These are phyloP conservation scores for Drosophila mojavensis DNA, from an alignment of 1,140 invertebrate genomes.

Conservation along the genomic window DNA sequence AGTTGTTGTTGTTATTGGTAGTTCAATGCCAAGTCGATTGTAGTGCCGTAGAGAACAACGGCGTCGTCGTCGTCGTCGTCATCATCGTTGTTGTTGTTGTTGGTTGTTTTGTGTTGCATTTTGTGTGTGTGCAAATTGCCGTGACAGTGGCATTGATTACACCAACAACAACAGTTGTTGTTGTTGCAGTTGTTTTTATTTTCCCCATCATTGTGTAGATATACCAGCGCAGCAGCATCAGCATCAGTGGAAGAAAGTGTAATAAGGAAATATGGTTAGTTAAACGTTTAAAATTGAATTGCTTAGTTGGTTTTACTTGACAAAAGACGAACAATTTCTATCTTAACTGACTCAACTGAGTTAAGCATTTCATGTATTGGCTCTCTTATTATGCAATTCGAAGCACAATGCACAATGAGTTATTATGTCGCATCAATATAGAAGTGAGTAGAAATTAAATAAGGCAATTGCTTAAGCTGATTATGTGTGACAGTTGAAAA, in stretches of 20 bases:
- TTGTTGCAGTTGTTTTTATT: constrained; percentile 13
- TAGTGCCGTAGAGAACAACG: constrained; percentile 31
- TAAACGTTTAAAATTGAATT: constrained; percentile 79
- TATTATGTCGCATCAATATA: neutral
- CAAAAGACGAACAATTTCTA: constrained; percentile 32
- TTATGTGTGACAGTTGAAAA: neutral
- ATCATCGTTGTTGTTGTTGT: constrained; percentile 43
- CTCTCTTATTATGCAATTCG: neutral
- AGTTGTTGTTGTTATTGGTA: constrained; percentile 55
- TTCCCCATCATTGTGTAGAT: constrained; percentile 14
- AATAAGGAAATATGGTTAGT: constrained; percentile 82
- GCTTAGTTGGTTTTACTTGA: constrained; percentile 48
- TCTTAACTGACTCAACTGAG: constrained; percentile 19
- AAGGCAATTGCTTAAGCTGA: constrained; percentile 3
- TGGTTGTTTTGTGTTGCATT: constrained; percentile 73
- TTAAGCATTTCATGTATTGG: neutral
- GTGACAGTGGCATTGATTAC: constrained; percentile 82
- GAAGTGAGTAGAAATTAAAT: neutral
- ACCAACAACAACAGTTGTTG: constrained; percentile 48
- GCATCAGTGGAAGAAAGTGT: constrained; percentile 52
- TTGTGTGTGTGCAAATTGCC: constrained; percentile 79
- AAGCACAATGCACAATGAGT: neutral
- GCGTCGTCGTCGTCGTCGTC: constrained; percentile 33
- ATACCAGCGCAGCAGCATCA: constrained; percentile 24
- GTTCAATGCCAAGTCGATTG: constrained; percentile 77